Base-by-base conservation (phyloP, 1,140 invertebrate species). In the Venturia canescens region DNA sequence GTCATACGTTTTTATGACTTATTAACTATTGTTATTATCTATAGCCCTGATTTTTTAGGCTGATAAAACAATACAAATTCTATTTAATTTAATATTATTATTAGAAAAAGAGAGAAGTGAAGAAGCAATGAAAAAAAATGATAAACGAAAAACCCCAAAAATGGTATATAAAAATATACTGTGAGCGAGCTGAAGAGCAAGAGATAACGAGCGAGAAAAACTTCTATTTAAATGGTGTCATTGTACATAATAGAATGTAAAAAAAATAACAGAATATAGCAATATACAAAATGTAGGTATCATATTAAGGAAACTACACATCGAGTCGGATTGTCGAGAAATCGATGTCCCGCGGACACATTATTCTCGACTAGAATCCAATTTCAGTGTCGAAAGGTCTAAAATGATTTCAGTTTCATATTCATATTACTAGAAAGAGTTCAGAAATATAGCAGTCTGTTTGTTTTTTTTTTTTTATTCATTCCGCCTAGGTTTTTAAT, bases 231-330 rank as follows among this genome's bases (percentile, higher is more conserved):
- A 87, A 87, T 88, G 88, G 87, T 91, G 89, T 91, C 87, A 89
- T 90, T 91, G 90, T 92, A 91, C 85, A 91, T 91, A 92, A 90
- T 91, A 90, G 87, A 13, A 44, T 44, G 87, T 86, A 84, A 44
- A 44, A 44, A 44, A 44, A 44, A 44, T 1, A 5, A 44, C 5
- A 44, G 13, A 44, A 44, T 11, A 83, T 90, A 88, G 88, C 80
- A 79, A 83, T 87, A 88, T 80, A 84, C 85, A 83, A 74, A 82
- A 38, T 34, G 50, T 79, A 69, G 48, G 11, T 79, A 69, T 67
- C 63, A 44, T 13, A 63, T 78, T 67, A 78, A 23, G 7, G 60
- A 34, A n/a, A 78, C 29, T 76, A 50, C 38, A 50, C 38, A 76
- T 75, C 4, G 60, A 60, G 29, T 44, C 38, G 38, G 13, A 3